phyloP scores from a whole-genome alignment of 1,140 invertebrate species.

The Mamestra configurata region DNA sequence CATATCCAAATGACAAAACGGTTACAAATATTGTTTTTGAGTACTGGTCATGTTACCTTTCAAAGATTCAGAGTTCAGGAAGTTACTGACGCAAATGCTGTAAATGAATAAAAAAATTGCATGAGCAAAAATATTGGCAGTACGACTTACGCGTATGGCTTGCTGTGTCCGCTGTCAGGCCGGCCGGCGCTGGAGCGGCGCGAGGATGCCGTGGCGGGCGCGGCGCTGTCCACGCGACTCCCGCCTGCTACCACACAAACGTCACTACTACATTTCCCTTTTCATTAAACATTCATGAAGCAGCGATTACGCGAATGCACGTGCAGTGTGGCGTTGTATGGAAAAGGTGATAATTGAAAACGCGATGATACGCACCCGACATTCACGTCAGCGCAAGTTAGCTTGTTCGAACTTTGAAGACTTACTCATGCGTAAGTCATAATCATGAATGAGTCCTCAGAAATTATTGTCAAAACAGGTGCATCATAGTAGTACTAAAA shows the following conservation, averaged over 20 bases:
- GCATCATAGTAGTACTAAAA: neutral
- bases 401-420: neutral
- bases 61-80: neutral
- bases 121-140: neutral
- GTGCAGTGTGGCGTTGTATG: neutral
- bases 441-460: neutral
- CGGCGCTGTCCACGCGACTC: constrained; percentile 51
- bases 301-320: neutral
- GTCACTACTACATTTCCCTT: neutral
- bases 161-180: constrained; percentile 47
- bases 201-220: neutral
- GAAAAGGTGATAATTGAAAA: neutral
- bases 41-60: neutral
- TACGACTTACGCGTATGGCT: constrained; percentile 48
- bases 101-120: neutral
- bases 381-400: neutral
- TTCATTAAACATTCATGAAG: constrained; percentile 12
- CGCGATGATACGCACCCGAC: neutral
- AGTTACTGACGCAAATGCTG: neutral
- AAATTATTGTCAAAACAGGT: neutral
- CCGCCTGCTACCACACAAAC: constrained; percentile 33
- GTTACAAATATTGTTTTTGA: neutral
- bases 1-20: too few relatives aligned
- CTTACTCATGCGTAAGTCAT: too few relatives aligned
- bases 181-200: constrained; percentile 55